Conservation (phyloP, 2,888 invertebrate genomes). For the Chloroclysta siterata region DNA sequence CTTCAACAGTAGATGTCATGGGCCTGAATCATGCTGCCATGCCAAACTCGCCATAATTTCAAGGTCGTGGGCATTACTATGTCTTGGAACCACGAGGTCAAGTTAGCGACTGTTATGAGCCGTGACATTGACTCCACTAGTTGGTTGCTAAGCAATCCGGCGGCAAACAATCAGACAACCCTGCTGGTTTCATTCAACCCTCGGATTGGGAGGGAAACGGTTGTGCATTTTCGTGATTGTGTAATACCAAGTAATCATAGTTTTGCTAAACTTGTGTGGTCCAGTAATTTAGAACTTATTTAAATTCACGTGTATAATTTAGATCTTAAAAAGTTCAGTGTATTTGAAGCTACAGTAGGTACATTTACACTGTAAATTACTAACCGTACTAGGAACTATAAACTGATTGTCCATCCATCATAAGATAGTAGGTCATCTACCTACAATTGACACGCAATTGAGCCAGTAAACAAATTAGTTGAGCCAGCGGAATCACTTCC, state of each 20-base stretch:
- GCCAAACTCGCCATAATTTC: slow-evolving; percentile 5
- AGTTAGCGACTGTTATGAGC: slow-evolving; percentile 61
- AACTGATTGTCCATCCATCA: not conserved
- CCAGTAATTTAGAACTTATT: too few relatives aligned
- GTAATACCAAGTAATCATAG: not conserved
- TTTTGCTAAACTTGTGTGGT: too few relatives aligned
- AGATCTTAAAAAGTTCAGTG: too few relatives aligned
- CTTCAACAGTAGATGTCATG: too few relatives aligned
- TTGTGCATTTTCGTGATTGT: slow-evolving; percentile 31
- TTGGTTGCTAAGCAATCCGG: slow-evolving; percentile 62
- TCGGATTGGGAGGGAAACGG: slow-evolving; percentile 33
- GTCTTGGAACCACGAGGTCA: slow-evolving; percentile 55
- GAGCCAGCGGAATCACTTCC: slow-evolving; percentile 11
- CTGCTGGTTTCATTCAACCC: slow-evolving; percentile 59
- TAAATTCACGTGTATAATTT: too few relatives aligned
- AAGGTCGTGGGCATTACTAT: slow-evolving; percentile 15
- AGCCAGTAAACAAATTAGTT: slow-evolving; percentile 3
- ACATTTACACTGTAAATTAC: not conserved
- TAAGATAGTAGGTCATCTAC: not conserved
- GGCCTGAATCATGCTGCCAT: not conserved
- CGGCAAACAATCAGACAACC: slow-evolving; percentile 63
- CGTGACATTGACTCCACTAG: slow-evolving; percentile 76
- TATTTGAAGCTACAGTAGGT: too few relatives aligned
- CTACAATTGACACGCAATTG: slow-evolving; percentile 3
- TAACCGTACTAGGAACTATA: not conserved